Evolutionary conservation across 2,113 vertebrate genomes (phyloP).

Genomic region (Xiphophorus couchianus): DNA sequence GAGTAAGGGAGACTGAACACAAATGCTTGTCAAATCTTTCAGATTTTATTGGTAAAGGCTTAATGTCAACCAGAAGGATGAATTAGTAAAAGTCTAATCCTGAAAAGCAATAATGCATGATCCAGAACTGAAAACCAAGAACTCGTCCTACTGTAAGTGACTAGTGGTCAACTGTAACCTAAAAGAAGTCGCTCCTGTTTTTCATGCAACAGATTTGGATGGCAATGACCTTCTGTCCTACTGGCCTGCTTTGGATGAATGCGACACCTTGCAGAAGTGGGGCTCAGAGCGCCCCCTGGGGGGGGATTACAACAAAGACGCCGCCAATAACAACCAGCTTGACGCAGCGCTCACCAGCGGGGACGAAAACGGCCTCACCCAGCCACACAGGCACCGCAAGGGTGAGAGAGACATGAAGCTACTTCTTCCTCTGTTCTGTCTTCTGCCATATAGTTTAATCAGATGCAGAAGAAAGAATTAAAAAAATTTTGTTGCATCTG

Average conservation of each 20-base stretch:
- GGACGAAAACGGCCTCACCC: constrained; percentile 90
- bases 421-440: neutral
- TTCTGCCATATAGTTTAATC: neutral
- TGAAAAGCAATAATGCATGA: too few species aligned
- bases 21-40: too few species aligned
- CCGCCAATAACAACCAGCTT: constrained; percentile 93
- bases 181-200: constrained; percentile 17
- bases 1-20: too few species aligned
- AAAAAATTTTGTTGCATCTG: neutral
- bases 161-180: neutral
- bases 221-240: constrained; percentile 97
- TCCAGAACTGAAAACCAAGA: too few species aligned
- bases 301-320: constrained; percentile 90
- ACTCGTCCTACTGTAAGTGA: neutral
- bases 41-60: too few species aligned
- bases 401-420: constrained; percentile 75
- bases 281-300: constrained; percentile 95
- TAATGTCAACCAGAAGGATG: too few species aligned
- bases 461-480: neutral
- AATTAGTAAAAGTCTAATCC: too few species aligned
- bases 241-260: constrained; percentile 94
- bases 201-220: constrained; percentile 86
- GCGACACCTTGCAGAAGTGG: constrained; percentile 95
- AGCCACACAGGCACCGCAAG: constrained; percentile 90
- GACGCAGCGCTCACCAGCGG: constrained; percentile 93